phyloP scores from a whole-genome alignment of 2,888 invertebrate species.

The Deilephila elpenor region DNA sequence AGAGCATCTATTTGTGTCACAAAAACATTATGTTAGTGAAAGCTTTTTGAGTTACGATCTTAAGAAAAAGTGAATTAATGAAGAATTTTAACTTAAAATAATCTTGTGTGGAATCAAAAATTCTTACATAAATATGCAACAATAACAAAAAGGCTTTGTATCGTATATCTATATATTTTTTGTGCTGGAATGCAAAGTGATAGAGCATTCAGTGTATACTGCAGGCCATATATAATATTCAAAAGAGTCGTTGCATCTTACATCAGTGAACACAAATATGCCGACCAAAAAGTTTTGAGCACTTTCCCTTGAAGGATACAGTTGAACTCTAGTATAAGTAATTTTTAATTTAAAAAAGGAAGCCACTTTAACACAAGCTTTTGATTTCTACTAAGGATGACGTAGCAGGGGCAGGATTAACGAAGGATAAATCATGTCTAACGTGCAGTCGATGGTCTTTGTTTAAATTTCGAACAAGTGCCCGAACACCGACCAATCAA shows the following conservation, averaged over 20 bases:
- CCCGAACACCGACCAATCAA: constrained; percentile 66
- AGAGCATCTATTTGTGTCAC: too few species aligned
- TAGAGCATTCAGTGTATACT: neutral
- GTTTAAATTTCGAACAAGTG: constrained; percentile 55
- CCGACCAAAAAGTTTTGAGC: neutral
- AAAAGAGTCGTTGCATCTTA: neutral
- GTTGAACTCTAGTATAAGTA: neutral
- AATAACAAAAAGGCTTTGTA: too few species aligned
- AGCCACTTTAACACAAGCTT: too few species aligned
- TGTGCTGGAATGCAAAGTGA: too few species aligned
- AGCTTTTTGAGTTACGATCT: too few species aligned
- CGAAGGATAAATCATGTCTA: constrained; percentile 26
- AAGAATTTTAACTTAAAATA: too few species aligned
- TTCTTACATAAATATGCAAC: too few species aligned
- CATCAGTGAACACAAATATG: neutral
- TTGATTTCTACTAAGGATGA: constrained; percentile 14
- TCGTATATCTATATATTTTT: too few species aligned
- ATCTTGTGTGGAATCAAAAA: too few species aligned
- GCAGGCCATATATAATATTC: neutral
- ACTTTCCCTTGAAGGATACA: neutral
- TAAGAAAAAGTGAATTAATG: too few species aligned
- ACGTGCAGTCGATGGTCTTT: constrained; percentile 46
- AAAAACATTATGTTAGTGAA: too few species aligned
- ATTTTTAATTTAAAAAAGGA: neutral
- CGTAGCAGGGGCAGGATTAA: constrained; percentile 25